phyloP scores from a whole-genome alignment of 2,113 vertebrate genomes.

The Lates calcarifer region DNA sequence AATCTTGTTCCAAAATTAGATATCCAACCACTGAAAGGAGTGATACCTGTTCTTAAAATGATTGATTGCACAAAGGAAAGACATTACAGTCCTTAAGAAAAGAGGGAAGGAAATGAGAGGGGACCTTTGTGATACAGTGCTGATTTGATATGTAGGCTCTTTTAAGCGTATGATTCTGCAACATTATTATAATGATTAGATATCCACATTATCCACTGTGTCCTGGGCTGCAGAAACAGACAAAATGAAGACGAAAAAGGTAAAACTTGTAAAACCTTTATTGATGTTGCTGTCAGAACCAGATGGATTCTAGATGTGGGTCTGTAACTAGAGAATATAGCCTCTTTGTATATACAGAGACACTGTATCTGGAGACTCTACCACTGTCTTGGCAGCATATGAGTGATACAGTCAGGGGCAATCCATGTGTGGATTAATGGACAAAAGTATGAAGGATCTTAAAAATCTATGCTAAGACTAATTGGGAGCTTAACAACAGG shows the following conservation, averaged over 20 bases:
- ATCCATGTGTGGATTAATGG: constrained; percentile 14
- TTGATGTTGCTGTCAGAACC: background rate
- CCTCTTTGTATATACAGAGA: background rate
- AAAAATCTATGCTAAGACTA: constrained; percentile 41
- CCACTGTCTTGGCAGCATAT: background rate
- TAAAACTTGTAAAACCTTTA: background rate
- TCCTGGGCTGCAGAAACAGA: background rate
- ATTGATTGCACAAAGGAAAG: background rate
- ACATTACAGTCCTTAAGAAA: background rate
- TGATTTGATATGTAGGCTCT: background rate
- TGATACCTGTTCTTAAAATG: background rate
- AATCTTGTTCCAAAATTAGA: constrained; percentile 15
- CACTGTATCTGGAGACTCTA: background rate
- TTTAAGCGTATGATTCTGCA: background rate
- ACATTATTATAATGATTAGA: background rate
- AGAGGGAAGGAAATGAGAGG: background rate
- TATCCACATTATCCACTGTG: background rate
- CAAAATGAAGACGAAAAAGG: background rate
- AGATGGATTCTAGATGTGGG: background rate
- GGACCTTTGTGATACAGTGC: background rate
- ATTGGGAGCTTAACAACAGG: constrained; percentile 9
- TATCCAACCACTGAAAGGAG: constrained; percentile 1
- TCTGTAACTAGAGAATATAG: background rate
- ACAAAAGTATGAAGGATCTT: constrained; percentile 3
- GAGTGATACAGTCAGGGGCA: background rate